These are phyloP conservation scores for Leptinotarsa defecta DNA, from an alignment of 1,140 invertebrate species.

Conservation along the genomic window DNA sequence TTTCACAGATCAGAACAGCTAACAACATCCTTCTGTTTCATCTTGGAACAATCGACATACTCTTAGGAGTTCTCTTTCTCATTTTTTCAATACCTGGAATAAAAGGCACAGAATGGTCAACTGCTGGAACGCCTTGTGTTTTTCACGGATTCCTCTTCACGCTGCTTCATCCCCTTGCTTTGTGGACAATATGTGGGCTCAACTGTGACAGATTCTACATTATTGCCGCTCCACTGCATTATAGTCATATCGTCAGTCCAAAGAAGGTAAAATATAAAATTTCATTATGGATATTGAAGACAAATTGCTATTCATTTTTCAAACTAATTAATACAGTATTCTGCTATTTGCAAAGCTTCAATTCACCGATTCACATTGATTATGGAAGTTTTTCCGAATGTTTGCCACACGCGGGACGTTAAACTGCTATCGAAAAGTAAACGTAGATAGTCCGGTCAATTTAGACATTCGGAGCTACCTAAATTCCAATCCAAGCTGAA, in stretches of 20 bases:
- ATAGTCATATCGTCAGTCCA: slow-evolving; percentile 71
- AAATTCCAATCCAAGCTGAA: too few relatives aligned
- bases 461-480: too few relatives aligned
- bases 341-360: too few relatives aligned
- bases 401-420: too few relatives aligned
- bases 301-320: too few relatives aligned
- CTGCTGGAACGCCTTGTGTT: slow-evolving; percentile 62
- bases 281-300: too few relatives aligned
- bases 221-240: slow-evolving; percentile 77
- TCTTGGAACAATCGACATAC: slow-evolving; percentile 69
- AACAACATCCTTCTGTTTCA: slow-evolving; percentile 75
- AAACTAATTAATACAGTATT: too few relatives aligned
- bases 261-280: slow-evolving; percentile 58
- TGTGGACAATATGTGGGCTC: slow-evolving; percentile 80
- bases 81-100: slow-evolving; percentile 59
- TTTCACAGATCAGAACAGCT: slow-evolving; percentile 66
- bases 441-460: too few relatives aligned
- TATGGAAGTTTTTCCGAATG: too few relatives aligned
- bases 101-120: slow-evolving; percentile 58
- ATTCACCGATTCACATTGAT: too few relatives aligned
- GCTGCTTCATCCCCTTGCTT: slow-evolving; percentile 71
- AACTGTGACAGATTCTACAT: slow-evolving; percentile 80
- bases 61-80: slow-evolving; percentile 67
- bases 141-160: slow-evolving; percentile 70
- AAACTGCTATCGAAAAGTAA: too few relatives aligned